Base-by-base conservation (phyloP, 2,888 invertebrate species). In the Lasioglossum morio region DNA sequence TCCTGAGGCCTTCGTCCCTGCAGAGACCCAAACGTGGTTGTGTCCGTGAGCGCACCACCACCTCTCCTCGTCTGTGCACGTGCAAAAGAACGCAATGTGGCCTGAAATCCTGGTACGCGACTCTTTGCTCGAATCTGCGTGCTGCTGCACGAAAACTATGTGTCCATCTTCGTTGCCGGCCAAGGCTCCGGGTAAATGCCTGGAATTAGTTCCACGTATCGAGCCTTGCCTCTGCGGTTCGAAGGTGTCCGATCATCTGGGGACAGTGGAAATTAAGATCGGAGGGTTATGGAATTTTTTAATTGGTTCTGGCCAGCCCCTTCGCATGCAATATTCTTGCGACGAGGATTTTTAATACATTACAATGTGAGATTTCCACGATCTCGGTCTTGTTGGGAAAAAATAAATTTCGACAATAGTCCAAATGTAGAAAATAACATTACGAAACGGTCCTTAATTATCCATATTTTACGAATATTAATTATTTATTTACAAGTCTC, bases 141-240 rank as follows among this genome's bases (percentile, higher is more conserved):
- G 82, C 82, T 74, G 89, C 83, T 85, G 79, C 79, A 53, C 73
- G 75, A 81, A 43, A 75, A 79, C 85, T 88, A 85, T 81, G 87
- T 84, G 83, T 88, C 88, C 88, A 87, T 90, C 80, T 83, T 72
- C 66, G 46, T 81, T 63, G 75, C 60, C n/a, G 75, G 69, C 70
- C 80, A 82, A 77, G 87, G 88, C 90, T 91, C 89, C 87, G 83
- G n/a, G 88, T 92, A 93, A 93, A 93, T 91, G 91, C 89, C 88
- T 90, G 92, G 93, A 93, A 93, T 93, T 93, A 93, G 92, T 92
- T 92, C 89, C 82, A 74, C 82, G 85, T 90, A 87, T 84, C 81
- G 72, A 73, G 74, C 63, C 46, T 77, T 82, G 81, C 69, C 46
- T 66, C 53, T 70, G 23, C 10, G 82, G 46, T 69, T 74, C 66